Base-by-base conservation (phyloP, 2,888 invertebrate genomes). In the Caenorhabditis sp. region DNA sequence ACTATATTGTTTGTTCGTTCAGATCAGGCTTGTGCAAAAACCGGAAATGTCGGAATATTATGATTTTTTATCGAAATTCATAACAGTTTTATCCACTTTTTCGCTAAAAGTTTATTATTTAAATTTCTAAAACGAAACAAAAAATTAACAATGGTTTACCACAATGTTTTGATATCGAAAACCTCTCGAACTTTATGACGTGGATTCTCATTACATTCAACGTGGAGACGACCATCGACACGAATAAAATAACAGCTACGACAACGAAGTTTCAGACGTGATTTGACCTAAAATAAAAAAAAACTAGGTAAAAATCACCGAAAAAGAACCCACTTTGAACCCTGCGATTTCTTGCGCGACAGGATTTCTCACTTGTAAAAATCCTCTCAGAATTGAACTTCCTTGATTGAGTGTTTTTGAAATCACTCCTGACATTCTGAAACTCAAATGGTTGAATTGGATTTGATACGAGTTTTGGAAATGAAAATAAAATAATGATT, bases 211-310 rank as follows among this genome's bases (percentile, higher is more conserved):
- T 79, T 71, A 63, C 84, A 84, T 72, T 83, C 83, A 31, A 84
- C 84, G 64, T 84, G 84, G 14, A 84, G 69, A 26, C 84, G 81
- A 8, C 84, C 84, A 53, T 83, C 76, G 37, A 83, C 81, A n/a
- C 84, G 80, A 8, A 81, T 62, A 69, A 84, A 83, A 65, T 73
- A 84, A 59, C 84, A 84, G 36, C 76, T 74, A 12, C 79, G 76
- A 51, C 84, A 84, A 19, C 82, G 78, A 10, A 83, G 75, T 66
- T 84, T 84, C 73, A 83, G 78, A 17, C 76, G 76, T 1, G 81
- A 76, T 62, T 82, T 83, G 5, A 83, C 81, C 78, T 83, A 69
- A 73, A 60, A 31, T 12, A 51, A 12, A 24, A n/a, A 23, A 58
- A 54, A 21, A 37, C 36, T 17, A 21, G 21, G 21, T 62, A 54